phyloP scores from a whole-genome alignment of 2,888 invertebrate genomes.

The Eristalis arbustorum region DNA sequence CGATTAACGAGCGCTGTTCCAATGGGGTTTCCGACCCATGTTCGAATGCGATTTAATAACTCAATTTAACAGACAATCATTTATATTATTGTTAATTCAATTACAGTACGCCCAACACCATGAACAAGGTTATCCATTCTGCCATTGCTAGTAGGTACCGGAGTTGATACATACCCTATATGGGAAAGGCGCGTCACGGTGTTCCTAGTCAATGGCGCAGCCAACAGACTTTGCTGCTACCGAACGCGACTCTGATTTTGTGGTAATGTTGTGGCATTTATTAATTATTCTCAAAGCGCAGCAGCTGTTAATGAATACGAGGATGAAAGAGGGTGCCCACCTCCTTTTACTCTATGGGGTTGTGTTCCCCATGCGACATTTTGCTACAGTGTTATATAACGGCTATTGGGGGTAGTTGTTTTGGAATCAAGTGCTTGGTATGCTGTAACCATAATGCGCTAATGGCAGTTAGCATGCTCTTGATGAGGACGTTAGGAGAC shows the following conservation, averaged over 20 bases:
- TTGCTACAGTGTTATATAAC: constrained; percentile 58
- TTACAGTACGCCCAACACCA: constrained; percentile 22
- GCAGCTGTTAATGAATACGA: constrained; percentile 67
- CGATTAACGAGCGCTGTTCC: constrained; percentile 56
- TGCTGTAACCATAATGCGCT: constrained; percentile 43
- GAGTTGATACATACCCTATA: constrained; percentile 4
- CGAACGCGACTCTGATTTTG: constrained; percentile 56
- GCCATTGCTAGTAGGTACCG: neutral
- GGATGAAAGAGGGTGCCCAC: constrained; percentile 41
- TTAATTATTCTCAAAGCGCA: constrained; percentile 70
- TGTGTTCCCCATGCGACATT: constrained; percentile 58
- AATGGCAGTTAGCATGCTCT: constrained; percentile 68
- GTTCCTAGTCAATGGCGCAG: neutral
- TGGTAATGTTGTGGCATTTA: constrained; percentile 68
- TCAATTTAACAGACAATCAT: constrained; percentile 66
- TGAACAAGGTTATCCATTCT: neutral
- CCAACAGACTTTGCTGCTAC: constrained; percentile 18
- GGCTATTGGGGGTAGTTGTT: constrained; percentile 35
- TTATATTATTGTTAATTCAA: constrained; percentile 56
- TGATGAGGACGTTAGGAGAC: constrained; percentile 65
- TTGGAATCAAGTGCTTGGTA: neutral
- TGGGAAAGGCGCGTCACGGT: neutral
- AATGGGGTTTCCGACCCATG: neutral
- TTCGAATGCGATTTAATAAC: constrained; percentile 59
- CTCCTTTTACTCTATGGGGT: neutral